Evolutionary conservation across 2,797 vertebrate genomes (phyloP), one percentile per base, ranked within the genome.

Genomic region (Pseudochirops cupreus): DNA sequence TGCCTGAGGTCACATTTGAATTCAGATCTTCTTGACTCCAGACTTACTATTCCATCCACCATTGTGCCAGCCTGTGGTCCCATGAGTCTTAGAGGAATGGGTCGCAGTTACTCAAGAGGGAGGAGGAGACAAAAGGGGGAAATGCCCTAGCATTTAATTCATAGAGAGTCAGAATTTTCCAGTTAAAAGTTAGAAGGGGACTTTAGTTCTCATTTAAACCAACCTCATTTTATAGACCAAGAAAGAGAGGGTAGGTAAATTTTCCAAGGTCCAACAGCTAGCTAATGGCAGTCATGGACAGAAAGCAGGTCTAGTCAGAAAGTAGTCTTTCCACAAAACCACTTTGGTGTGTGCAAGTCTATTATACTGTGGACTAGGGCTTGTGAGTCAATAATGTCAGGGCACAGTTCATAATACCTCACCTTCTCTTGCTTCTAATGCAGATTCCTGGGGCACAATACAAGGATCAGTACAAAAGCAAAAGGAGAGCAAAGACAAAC

Each of bases 211-310:
- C 74, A 46, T 82, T 46, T 82, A 82, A 18, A 82, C 21, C 39
- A 46, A 46, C 21, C 28, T 24, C 55, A 55, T 53, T 82, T 89
- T 52, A 92, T 91, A 93, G 54, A 53, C 28, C 39, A 93, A 54
- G 39, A 93, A 93, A 54, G 39, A 93, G 90, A 56, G 28, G 50
- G 94, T 58, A 82, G 56, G 24, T 67, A 26, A 90, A 74, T 93
- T 57, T 9, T 18, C 59, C 39, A 6, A 52, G 89, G 24, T 3
- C 31, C 56, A 46, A 29, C 29, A 39, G 92, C 56, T 52, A 33
- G 12, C 39, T 29, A 89, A 39, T 74, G 21, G 52, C 91, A 96
- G 91, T n/a, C 33, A 50, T 89, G 56, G 52, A 10, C 82, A 28
- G 92, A 39, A 54, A 92, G 50, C 18, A 18, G 31, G 16, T 74